These are phyloP conservation scores for Cirrhinus molitorella DNA, from an alignment of 2,797 vertebrate genomes.

Conservation along the genomic window DNA sequence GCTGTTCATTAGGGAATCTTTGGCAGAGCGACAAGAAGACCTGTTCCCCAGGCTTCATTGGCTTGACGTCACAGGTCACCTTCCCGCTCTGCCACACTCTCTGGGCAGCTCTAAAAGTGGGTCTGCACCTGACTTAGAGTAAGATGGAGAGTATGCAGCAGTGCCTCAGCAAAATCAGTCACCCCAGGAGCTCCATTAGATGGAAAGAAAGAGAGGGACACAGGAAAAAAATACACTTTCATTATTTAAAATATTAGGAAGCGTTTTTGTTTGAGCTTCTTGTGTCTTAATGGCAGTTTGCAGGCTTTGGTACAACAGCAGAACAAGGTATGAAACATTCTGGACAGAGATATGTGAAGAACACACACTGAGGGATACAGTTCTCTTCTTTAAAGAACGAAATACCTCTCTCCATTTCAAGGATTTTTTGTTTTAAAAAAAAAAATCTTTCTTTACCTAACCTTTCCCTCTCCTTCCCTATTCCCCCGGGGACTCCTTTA, in stretches of 20 bases:
- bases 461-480: not conserved
- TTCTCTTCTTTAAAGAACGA: not conserved
- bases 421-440: constrained; percentile 2
- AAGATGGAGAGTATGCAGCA: constrained; percentile 34
- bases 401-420: constrained; percentile 33
- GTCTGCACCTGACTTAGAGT: constrained; percentile 56
- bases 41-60: constrained; percentile 9
- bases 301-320: not conserved
- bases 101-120: constrained; percentile 55
- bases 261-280: not conserved
- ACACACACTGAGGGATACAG: not conserved
- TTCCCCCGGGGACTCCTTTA: not conserved
- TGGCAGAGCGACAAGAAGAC: not conserved
- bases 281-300: not conserved
- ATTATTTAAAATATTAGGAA: not conserved
- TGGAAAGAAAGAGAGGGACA: not conserved
- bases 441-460: constrained; percentile 27
- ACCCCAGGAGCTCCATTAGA: constrained; percentile 18
- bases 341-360: not conserved
- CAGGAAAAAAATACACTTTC: not conserved
- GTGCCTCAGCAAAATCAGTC: constrained; percentile 55
- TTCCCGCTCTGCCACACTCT: constrained; percentile 53
- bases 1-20: not conserved
- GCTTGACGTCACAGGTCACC: constrained; percentile 57
- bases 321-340: not conserved